Conservation (phyloP, 2,113 vertebrate genomes). For the Chamaetylas fuelleborni region DNA sequence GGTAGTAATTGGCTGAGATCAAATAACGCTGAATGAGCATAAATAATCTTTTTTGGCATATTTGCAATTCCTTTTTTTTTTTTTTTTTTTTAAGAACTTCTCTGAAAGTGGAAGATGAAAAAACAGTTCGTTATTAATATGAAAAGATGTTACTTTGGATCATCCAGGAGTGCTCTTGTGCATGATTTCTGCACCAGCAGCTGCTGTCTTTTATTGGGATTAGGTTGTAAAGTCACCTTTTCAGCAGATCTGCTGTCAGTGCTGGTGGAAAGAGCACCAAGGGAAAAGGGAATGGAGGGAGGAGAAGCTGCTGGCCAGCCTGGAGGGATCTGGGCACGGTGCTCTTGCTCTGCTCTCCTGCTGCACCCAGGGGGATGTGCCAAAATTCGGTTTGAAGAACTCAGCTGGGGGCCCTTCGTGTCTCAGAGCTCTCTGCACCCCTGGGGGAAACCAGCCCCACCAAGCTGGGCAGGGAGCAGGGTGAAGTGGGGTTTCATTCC, state of each 20-base stretch:
- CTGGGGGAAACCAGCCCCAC: too few relatives aligned
- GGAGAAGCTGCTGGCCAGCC: background rate
- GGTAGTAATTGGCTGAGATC: background rate
- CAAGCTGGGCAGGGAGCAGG: background rate
- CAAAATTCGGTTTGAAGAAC: background rate
- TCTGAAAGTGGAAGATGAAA: background rate
- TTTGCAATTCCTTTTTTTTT: background rate
- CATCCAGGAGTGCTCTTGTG: background rate
- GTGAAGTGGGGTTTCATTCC: rapidly evolving
- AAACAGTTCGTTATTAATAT: background rate
- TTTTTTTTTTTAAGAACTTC: background rate
- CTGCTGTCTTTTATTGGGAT: background rate
- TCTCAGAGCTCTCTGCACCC: background rate
- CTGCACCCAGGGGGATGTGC: background rate
- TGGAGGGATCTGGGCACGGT: background rate
- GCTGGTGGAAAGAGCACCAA: background rate
- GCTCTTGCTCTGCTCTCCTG: background rate
- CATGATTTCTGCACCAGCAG: rapidly evolving
- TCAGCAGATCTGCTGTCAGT: background rate
- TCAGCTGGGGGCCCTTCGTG: rapidly evolving
- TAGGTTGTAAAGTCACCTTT: background rate
- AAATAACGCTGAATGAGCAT: background rate
- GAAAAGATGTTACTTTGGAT: background rate
- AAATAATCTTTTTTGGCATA: background rate
- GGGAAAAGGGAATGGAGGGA: background rate